Conservation (phyloP, 1,140 invertebrate genomes). For the Drosophila tani region DNA sequence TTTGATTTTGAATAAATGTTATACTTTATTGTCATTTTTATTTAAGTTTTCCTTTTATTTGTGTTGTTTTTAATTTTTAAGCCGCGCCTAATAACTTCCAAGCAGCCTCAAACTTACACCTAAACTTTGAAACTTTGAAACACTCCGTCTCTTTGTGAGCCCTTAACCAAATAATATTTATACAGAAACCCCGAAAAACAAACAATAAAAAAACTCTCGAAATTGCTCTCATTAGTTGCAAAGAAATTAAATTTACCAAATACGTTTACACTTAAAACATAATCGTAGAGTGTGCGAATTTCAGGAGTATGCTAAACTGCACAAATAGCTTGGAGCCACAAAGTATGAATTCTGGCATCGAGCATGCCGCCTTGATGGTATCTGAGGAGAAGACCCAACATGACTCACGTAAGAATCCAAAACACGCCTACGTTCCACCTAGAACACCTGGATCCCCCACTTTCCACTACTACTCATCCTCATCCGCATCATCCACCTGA, state of each 20-base stretch:
- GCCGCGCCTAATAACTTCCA: conserved; percentile 81
- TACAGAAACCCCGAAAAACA: conserved; percentile 13
- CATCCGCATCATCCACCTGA: background rate
- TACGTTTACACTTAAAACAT: conserved; percentile 85
- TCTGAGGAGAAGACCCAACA: conserved; percentile 91
- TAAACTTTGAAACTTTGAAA: conserved; percentile 16
- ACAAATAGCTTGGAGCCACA: conserved; percentile 92
- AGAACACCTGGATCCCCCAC: conserved; percentile 17
- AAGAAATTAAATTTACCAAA: conserved; percentile 82
- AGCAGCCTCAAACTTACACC: conserved; percentile 39
- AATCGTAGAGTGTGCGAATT: conserved; percentile 88
- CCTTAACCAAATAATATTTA: background rate
- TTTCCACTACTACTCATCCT: background rate
- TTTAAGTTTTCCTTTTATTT: background rate
- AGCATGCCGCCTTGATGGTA: conserved; percentile 91
- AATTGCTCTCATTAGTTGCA: conserved; percentile 64
- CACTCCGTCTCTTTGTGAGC: conserved; percentile 1
- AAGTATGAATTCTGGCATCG: conserved; percentile 88
- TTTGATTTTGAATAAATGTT: conserved; percentile 36
- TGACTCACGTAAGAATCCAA: conserved; percentile 90
- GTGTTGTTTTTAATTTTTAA: conserved; percentile 32
- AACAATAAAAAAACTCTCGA: conserved; percentile 36
- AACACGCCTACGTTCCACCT: conserved; percentile 37
- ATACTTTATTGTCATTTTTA: conserved; percentile 3
- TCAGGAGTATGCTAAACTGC: conserved; percentile 94